phyloP scores from a whole-genome alignment of 1,140 invertebrate genomes.

The Lasioglossum albipes region DNA sequence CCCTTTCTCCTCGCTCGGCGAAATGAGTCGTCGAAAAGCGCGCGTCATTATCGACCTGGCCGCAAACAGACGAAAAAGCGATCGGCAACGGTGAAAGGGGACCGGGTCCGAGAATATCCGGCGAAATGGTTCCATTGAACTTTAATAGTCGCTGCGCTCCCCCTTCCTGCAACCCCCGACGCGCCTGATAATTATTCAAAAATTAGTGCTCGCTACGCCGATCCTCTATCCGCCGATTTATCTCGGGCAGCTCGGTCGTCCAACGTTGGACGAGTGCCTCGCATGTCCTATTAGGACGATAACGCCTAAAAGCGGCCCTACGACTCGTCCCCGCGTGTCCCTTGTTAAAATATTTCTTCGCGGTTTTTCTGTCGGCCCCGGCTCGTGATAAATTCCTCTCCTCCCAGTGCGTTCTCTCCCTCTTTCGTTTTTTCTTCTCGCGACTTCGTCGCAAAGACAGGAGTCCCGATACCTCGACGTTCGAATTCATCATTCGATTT shows the following conservation, averaged over 20 bases:
- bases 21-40: constrained; percentile 47
- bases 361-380: constrained; percentile 32
- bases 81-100: neutral
- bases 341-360: constrained; percentile 39
- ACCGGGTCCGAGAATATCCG: neutral
- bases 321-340: constrained; percentile 25
- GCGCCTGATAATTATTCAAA: constrained; percentile 61
- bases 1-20: constrained; percentile 41
- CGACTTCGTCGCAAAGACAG: neutral
- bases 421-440: too few species aligned
- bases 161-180: neutral
- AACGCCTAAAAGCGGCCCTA: constrained; percentile 64
- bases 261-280: constrained; percentile 54
- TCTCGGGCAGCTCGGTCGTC: constrained; percentile 33
- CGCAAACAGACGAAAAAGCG: constrained; percentile 4
- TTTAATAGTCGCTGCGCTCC: neutral
- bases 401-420: too few species aligned
- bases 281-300: constrained; percentile 59
- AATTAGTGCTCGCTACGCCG: constrained; percentile 31
- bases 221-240: constrained; percentile 34
- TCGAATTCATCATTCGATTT: constrained; percentile 29
- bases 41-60: constrained; percentile 45
- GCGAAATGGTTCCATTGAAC: constrained; percentile 23
- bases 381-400: constrained; percentile 6
- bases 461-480: neutral